Conservation (phyloP, 1,140 invertebrate species). For the Zaprionus taronus region DNA sequence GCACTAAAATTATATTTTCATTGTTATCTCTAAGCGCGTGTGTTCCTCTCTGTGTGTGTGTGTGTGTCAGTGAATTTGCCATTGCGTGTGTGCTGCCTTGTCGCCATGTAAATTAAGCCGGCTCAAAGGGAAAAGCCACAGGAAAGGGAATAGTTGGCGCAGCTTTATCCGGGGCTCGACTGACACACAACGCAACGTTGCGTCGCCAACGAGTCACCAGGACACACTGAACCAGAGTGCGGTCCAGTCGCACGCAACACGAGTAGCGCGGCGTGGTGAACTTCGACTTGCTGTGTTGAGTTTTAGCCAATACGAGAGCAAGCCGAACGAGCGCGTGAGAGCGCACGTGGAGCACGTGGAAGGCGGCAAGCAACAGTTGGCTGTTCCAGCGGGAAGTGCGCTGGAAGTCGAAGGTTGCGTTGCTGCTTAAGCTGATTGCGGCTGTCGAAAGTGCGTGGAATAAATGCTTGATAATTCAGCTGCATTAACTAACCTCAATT, state of each 20-base stretch:
- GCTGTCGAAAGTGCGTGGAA: not conserved
- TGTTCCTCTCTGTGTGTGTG: conserved; percentile 3
- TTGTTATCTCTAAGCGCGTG: conserved; percentile 56
- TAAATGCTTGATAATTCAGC: not conserved
- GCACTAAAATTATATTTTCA: conserved; percentile 79
- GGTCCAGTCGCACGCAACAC: not conserved
- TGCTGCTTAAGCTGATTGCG: conserved; percentile 1
- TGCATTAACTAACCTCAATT: not conserved
- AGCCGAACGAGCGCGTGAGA: not conserved
- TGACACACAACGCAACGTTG: not conserved
- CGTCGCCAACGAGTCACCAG: not conserved
- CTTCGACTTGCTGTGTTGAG: not conserved
- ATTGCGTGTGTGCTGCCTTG: conserved; percentile 6
- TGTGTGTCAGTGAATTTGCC: conserved; percentile 8
- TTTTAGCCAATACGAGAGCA: not conserved
- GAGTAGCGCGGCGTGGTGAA: not conserved
- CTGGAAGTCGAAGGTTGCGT: not conserved
- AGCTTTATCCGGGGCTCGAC: not conserved
- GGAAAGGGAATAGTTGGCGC: not conserved
- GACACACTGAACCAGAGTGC: conserved; percentile 1
- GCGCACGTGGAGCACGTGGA: not conserved
- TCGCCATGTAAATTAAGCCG: conserved; percentile 47
- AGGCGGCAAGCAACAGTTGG: not conserved
- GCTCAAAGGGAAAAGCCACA: conserved; percentile 12
- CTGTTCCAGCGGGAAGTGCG: not conserved